phyloP scores from a whole-genome alignment of 2,113 vertebrate species.

The Geococcyx californianus region DNA sequence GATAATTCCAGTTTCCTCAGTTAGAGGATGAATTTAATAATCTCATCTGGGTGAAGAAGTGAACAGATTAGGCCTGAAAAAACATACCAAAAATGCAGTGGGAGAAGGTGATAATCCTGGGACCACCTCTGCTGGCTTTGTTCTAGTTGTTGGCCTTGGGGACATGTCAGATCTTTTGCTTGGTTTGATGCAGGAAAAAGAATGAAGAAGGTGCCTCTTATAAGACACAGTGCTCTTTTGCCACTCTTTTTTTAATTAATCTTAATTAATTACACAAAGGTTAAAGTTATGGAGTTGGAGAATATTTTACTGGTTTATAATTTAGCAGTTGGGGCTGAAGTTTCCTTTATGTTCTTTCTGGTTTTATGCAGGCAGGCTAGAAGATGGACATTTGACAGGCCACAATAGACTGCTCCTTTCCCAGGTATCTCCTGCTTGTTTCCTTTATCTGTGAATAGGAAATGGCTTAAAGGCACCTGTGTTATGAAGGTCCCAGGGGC shows the following conservation, averaged over 20 bases:
- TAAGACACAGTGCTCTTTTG: neutral
- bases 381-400: constrained; percentile 78
- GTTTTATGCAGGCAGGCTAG: constrained; percentile 67
- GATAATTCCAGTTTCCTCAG: neutral
- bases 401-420: constrained; percentile 87
- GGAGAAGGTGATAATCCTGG: neutral
- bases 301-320: constrained; percentile 57
- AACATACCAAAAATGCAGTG: neutral
- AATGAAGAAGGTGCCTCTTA: neutral
- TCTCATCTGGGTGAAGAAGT: neutral
- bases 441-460: constrained; percentile 86
- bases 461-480: constrained; percentile 90
- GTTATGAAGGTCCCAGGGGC: constrained; percentile 85
- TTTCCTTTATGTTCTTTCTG: constrained; percentile 72
- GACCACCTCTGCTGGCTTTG: neutral
- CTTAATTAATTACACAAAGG: neutral
- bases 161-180: neutral
- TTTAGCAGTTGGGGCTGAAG: constrained; percentile 58
- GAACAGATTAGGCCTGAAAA: neutral
- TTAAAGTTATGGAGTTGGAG: constrained; percentile 50
- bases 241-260: neutral
- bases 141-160: neutral
- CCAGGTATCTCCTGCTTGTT: constrained; percentile 84
- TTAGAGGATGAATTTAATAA: neutral
- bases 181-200: neutral